Evolutionary conservation across 2,797 vertebrate species (phyloP), one percentile per base, ranked within the genome.

Genomic region (Catamblyrhynchus diadema): DNA sequence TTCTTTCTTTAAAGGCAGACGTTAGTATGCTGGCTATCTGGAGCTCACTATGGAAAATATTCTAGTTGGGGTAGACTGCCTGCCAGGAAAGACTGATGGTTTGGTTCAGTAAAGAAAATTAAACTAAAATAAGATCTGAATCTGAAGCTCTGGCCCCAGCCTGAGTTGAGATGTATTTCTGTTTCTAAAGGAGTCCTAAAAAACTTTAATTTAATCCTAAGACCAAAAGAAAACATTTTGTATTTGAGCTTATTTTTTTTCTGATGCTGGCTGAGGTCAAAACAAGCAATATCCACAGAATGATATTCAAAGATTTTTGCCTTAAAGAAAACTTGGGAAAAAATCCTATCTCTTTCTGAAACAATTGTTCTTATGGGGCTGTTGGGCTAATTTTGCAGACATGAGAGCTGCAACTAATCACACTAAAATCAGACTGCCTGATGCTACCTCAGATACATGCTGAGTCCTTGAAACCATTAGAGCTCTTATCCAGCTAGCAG

Each of bases 81-180:
- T 94, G 94, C 82, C 86, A 94, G 80, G 50, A 91, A 94, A 95
- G 93, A 95, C 85, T 91, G 86, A 93, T 90, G 80, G 77, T 62
- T 90, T 90, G 28, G 50, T 91, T 91, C 81, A 83, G 85, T 64
- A 89, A 87, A 89, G 72, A 72, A 93, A 92, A 94, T 89, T 80
- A 92, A 94, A 92, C 84, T 82, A 64, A 94, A 89, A 53, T 89
- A 96, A 93, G 84, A 77, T 70, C 71, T 65, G 83, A 86, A 86
- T 50, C 53, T 82, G 79, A 82, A 91, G 60, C 66, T 81, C 51
- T 66, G 59, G 78, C 10, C 37, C 39, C 54, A 94, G 87, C 8
- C 79, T 59, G 47, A 57, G 42, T 15, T 67, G 81, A 78, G 35
- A 86, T 65, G 14, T 41, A 35, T 81, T 94, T 78, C 50, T 91